Evolutionary conservation across 2,113 vertebrate genomes (phyloP).

Genomic region (Brachirus orientalis): DNA sequence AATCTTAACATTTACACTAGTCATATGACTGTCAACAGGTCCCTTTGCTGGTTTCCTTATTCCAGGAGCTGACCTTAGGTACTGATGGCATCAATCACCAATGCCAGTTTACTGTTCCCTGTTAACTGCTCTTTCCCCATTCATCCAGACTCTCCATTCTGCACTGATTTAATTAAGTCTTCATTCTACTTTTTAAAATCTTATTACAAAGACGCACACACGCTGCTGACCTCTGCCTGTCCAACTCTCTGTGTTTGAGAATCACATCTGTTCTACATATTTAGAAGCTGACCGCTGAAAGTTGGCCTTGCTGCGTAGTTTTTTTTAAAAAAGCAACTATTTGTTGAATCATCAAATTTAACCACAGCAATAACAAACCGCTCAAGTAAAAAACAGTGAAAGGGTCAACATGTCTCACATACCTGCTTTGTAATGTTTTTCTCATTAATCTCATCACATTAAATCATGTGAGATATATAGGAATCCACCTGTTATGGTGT

Average conservation of each 20-base stretch:
- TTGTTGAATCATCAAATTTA: too few relatives aligned
- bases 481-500: constrained; percentile 11
- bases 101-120: constrained; percentile 52
- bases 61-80: not conserved
- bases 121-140: constrained; percentile 43
- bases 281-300: constrained; percentile 45
- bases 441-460: not conserved
- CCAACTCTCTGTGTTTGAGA: constrained; percentile 36
- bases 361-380: too few relatives aligned
- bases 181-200: constrained; percentile 66
- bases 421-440: not conserved
- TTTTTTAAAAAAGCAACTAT: not conserved
- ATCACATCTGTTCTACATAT: constrained; percentile 45
- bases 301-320: constrained; percentile 5
- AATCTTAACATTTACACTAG: not conserved
- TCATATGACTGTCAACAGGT: constrained; percentile 17
- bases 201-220: constrained; percentile 42
- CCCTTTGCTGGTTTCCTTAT: constrained; percentile 3
- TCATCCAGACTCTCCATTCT: constrained; percentile 37
- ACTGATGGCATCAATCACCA: constrained; percentile 59
- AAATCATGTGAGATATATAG: not conserved
- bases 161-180: constrained; percentile 60
- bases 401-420: not conserved
- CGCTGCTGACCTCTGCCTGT: constrained; percentile 41
- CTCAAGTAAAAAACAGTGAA: too few relatives aligned